Evolutionary conservation across 2,888 invertebrate genomes (phyloP).

Genomic region (Drepanosiphum platanoidis): DNA sequence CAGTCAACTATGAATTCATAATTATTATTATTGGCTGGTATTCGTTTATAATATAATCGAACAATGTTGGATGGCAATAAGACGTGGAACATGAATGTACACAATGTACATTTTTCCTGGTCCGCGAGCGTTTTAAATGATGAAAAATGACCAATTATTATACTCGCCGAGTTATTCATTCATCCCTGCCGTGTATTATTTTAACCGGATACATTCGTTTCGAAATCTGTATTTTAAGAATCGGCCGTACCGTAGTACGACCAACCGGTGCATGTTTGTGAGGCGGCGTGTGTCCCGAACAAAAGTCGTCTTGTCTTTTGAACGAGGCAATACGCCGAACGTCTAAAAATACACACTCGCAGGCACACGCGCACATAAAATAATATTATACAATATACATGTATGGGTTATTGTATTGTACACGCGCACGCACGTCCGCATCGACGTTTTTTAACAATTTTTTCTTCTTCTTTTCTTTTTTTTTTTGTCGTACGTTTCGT

Average conservation of each 20-base stretch:
- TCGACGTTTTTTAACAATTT: constrained; percentile 56
- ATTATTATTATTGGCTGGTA: too few relatives aligned
- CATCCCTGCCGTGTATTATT: not conserved
- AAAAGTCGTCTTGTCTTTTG: constrained; percentile 49
- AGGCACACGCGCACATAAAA: not conserved
- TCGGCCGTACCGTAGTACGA: not conserved
- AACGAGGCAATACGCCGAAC: constrained; percentile 35
- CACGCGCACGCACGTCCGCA: not conserved
- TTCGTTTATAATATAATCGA: too few relatives aligned
- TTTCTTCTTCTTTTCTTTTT: constrained; percentile 15
- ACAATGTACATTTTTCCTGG: too few relatives aligned
- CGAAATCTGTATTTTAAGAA: not conserved
- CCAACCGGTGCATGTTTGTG: not conserved
- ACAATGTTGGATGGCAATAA: too few relatives aligned
- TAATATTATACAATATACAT: constrained; percentile 23
- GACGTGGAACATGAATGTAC: too few relatives aligned
- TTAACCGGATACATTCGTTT: not conserved
- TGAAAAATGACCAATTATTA: too few relatives aligned
- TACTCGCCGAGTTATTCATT: not conserved
- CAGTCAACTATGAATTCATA: too few relatives aligned
- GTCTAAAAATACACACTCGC: constrained; percentile 30
- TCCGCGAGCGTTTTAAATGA: too few relatives aligned
- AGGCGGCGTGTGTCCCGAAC: constrained; percentile 10
- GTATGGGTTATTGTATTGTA: constrained; percentile 8
- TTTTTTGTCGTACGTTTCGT: constrained; percentile 24